These are phyloP conservation scores for Alligator mississippiensis DNA, from an alignment of 2,113 vertebrate genomes.

Conservation along the genomic window DNA sequence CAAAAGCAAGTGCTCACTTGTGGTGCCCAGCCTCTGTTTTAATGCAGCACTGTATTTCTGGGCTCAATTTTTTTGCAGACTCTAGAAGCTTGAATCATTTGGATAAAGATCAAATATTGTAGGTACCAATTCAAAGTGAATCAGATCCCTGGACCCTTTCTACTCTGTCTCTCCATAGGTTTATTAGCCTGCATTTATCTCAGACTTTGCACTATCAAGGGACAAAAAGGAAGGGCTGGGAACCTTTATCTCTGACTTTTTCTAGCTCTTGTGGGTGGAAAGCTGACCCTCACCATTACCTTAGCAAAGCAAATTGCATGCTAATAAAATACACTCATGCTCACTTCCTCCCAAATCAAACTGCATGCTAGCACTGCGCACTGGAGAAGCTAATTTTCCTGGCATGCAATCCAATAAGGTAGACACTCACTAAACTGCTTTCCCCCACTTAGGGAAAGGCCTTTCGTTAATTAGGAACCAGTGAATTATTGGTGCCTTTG, in stretches of 20 bases:
- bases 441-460: background rate
- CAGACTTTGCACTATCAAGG: fast-evolving
- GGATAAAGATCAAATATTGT: background rate
- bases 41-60: background rate
- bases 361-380: fast-evolving
- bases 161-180: background rate
- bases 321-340: background rate
- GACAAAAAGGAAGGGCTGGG: background rate
- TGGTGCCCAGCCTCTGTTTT: fast-evolving
- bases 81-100: fast-evolving
- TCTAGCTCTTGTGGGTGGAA: background rate
- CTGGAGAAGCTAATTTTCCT: background rate
- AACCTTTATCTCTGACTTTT: conserved; percentile 10
- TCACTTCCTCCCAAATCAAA: conserved; percentile 22
- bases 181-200: fast-evolving
- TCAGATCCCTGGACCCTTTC: fast-evolving
- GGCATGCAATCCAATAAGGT: background rate
- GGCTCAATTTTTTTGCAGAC: fast-evolving
- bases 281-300: background rate
- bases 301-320: conserved; percentile 7
- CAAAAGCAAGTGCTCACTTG: background rate
- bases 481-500: background rate
- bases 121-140: fast-evolving
- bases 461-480: background rate
- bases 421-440: background rate